Evolutionary conservation across 2,888 invertebrate genomes (phyloP), one percentile per base, ranked within the genome.

Genomic region (Rhodophaea formosa): DNA sequence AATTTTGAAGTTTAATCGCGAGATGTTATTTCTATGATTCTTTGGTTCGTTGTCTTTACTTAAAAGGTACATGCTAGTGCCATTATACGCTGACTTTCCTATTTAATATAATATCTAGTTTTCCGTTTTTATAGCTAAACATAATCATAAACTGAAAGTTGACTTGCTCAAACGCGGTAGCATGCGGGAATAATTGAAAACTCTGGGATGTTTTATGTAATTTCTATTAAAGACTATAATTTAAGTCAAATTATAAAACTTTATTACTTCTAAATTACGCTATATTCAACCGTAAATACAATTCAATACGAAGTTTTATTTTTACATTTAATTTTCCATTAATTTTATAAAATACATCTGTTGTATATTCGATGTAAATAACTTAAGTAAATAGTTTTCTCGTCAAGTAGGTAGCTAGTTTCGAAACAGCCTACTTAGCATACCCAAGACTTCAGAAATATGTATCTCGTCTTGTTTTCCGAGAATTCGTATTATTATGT

Each of bases 91-190:
- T 17, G 42, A 17, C 29, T 52, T 39, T 35, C 30, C 10, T 2
- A 52, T 32, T 35, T 52, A 16, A 39, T 16, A 52, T 39, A 17
- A 45, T 35, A 45, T 44, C 15, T 30, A 52, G 39, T 35, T 43
- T 43, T 53, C 29, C n/a, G 1, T 12, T 53, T 53, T 53, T 30
- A 53, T 64, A 57, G 17, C 43, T 47, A n/a, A 29, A 29, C 29
- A 47, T 29, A 16, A 45, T 23, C 47, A 53, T 47, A 54, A 44
- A 35, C 46, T 47, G 29, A 47, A 30, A 30, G 29, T 47, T 47
- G 29, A 30, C 12, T 47, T n/a, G 8, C 29, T 30, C 8, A 7
- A 47, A 47, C 29, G 47, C 29, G 17, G 17, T 46, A 46, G 46
- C 17, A 46, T 23, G 29, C 23, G 12, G 10, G 23, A 46, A 29